Percentiles rank a stretch among this genome's conserved stretches.
phyloP scores from a whole-genome alignment of 2,797 vertebrate genomes.

The Dermochelys coriacea region DNA sequence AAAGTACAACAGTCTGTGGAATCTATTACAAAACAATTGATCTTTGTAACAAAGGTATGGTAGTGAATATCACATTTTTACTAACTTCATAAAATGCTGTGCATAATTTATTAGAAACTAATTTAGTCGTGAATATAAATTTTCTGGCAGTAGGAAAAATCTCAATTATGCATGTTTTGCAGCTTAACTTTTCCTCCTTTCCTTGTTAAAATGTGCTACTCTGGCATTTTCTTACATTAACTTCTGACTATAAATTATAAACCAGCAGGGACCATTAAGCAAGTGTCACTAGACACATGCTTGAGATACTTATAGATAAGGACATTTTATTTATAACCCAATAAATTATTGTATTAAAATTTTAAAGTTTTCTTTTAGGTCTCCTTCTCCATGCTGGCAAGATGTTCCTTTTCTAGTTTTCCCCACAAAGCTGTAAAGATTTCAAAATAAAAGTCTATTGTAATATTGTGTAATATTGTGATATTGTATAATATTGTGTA shows the following conservation, averaged over 20 bases:
- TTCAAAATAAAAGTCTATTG: not conserved
- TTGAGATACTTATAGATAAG: constrained; percentile 25
- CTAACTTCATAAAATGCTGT: constrained; percentile 71
- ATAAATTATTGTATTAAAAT: constrained; percentile 35
- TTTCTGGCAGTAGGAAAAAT: constrained; percentile 42
- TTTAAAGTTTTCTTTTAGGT: constrained; percentile 12
- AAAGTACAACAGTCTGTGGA: constrained; percentile 20
- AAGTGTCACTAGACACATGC: constrained; percentile 42
- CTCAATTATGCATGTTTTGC: constrained; percentile 73
- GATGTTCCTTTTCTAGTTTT: not conserved
- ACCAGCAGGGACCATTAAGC: constrained; percentile 29
- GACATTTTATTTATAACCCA: constrained; percentile 59
- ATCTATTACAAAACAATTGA: constrained; percentile 11
- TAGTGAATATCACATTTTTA: constrained; percentile 52
- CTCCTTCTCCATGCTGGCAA: not conserved
- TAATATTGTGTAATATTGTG: rapidly evolving
- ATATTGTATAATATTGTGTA: too few species aligned
- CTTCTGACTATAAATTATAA: constrained; percentile 59
- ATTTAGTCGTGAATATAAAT: constrained; percentile 78
- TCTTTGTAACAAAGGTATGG: constrained; percentile 16
- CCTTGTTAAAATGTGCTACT: constrained; percentile 58
- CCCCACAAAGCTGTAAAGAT: not conserved
- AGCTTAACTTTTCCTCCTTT: constrained; percentile 58
- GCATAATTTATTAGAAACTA: constrained; percentile 79
- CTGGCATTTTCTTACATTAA: constrained; percentile 46